These are phyloP conservation scores for Uloborus diversus DNA, from an alignment of 1,140 invertebrate species.

Conservation along the genomic window DNA sequence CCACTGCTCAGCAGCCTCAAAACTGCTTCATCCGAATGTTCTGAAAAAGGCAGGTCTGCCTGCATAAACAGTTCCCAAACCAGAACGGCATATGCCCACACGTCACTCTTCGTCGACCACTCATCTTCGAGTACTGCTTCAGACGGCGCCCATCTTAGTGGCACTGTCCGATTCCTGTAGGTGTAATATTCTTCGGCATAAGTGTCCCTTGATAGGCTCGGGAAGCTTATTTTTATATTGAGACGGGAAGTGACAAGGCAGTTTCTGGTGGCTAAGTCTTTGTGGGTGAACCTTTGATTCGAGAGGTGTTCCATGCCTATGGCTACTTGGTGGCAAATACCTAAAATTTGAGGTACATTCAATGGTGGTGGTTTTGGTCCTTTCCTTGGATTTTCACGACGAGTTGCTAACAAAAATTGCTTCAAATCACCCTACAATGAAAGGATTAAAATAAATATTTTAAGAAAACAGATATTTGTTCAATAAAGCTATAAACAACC, in stretches of 20 bases:
- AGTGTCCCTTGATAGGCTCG: slow-evolving; percentile 75
- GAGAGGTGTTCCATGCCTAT: slow-evolving; percentile 85
- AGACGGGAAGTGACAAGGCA: slow-evolving; percentile 86
- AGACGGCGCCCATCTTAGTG: slow-evolving; percentile 85
- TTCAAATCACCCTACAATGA: slow-evolving; percentile 86
- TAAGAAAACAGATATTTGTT: not conserved
- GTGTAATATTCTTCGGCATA: slow-evolving; percentile 60
- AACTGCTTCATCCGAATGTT: slow-evolving; percentile 39
- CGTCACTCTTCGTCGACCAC: slow-evolving; percentile 92
- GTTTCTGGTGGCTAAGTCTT: slow-evolving; percentile 92
- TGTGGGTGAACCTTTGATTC: slow-evolving; percentile 78
- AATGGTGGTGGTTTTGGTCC: slow-evolving; percentile 71
- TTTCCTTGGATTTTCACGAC: slow-evolving; percentile 69
- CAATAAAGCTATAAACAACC: not conserved
- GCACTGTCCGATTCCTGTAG: slow-evolving; percentile 71
- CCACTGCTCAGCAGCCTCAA: slow-evolving; percentile 18
- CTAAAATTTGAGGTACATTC: slow-evolving; percentile 75
- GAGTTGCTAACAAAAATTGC: slow-evolving; percentile 87
- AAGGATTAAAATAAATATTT: slow-evolving; percentile 35
- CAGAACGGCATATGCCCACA: slow-evolving; percentile 89
- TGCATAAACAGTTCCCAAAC: slow-evolving; percentile 92
- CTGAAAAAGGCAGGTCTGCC: slow-evolving; percentile 76
- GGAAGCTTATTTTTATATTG: slow-evolving; percentile 83
- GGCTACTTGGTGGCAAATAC: slow-evolving; percentile 80
- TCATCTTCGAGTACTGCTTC: slow-evolving; percentile 91